Base-by-base conservation (phyloP, 2,888 invertebrate species). In the Calameuta pallipes region DNA sequence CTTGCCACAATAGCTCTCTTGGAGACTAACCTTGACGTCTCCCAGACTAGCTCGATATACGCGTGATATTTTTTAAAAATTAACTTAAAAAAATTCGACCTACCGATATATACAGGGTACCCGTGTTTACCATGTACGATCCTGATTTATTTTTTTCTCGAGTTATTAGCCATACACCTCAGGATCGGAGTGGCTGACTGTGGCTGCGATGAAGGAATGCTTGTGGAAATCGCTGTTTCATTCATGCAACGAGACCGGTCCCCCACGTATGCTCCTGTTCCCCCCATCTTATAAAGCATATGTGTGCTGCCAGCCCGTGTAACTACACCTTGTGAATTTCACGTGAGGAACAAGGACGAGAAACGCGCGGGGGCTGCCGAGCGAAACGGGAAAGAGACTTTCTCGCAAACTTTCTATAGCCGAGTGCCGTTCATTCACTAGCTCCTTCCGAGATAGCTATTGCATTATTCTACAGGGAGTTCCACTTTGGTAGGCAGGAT, bases 171-270 rank as follows among this genome's bases (percentile, higher is more conserved):
- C 15, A 41, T 41, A 41, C 41, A 41, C 15, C 41, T 41, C 15
- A 41, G 6, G 41, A 41, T 41, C 41, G 41, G 41, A 15, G 41
- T 23, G 23, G 23, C 41, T 56, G 15, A 15, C 41, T 56, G 41
- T 23, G 9, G 23, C 41, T 23, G 41, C 41, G 41, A 56, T 56
- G 41, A 56, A 56, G 41, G 41, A 56, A 56, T 56, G 85, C 85
- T 87, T 85, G 87, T 85, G 86, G 87, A 88, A 88, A 87, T 86
- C 85, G 84, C 82, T 86, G 83, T 88, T 89, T 89, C 89, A 89
- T 89, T 89, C 89, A 89, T 89, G 86, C 88, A 36, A 36, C 33
- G 71, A 31, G 82, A 83, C 80, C 82, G 83, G 77, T 81, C 77
- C 76, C 76, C 75, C 82, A 82, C 84, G 81, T 75, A 36, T 77